phyloP scores from a whole-genome alignment of 64 coral and sea anemone species.

The Montipora sp. region DNA sequence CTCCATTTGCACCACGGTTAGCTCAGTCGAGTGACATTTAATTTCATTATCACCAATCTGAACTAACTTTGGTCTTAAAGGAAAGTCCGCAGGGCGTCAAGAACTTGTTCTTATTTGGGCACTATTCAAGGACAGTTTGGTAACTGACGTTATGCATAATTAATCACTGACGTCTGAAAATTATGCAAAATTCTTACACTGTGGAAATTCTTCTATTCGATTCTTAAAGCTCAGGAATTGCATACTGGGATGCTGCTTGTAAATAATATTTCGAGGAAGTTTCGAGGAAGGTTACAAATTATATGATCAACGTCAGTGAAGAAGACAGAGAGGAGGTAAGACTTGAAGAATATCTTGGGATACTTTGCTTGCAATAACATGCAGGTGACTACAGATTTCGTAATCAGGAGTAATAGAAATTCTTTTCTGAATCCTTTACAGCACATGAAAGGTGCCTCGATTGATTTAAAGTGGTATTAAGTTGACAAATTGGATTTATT shows the following conservation, averaged over 20 bases:
- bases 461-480: neutral
- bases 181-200: conserved; percentile 28
- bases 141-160: conserved; percentile 27
- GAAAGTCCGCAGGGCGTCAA: neutral
- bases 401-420: neutral
- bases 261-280: neutral
- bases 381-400: neutral
- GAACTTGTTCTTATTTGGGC: neutral
- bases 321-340: neutral
- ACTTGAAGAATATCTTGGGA: neutral
- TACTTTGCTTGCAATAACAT: neutral
- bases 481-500: too few species aligned
- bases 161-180: conserved; percentile 25
- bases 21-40: neutral
- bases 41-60: neutral
- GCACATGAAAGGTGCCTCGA: neutral
- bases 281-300: neutral
- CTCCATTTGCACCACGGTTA: neutral
- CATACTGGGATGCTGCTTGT: neutral
- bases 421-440: neutral
- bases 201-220: neutral
- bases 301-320: neutral
- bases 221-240: neutral
- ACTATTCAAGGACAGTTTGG: neutral
- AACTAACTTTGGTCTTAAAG: neutral